A percentile compares a stretch with the other conserved stretches of the same genome.
phyloP scores from a whole-genome alignment of 2,888 invertebrate genomes.

The Minunthozetes semirufus region DNA sequence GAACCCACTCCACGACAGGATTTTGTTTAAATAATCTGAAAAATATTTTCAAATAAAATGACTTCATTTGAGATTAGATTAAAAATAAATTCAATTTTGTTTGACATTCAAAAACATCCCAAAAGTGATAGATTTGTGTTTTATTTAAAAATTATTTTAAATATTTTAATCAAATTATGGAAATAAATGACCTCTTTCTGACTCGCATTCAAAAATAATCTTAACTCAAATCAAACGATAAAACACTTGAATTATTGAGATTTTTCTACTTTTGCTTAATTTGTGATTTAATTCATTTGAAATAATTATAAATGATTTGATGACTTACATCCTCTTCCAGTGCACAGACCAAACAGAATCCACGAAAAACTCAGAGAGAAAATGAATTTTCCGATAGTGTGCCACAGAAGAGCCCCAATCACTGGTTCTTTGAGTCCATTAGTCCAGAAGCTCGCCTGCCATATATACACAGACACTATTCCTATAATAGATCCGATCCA shows the following conservation, averaged over 20 bases:
- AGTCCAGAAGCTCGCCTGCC: neutral
- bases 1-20: constrained; percentile 7
- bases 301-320: neutral
- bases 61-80: no score
- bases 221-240: no score
- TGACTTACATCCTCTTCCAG: constrained; percentile 17
- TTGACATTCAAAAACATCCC: no score
- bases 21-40: neutral
- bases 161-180: no score
- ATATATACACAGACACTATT: neutral
- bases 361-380: neutral
- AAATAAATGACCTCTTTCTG: no score
- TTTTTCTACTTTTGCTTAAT: no score
- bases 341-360: constrained; percentile 5
- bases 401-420: neutral
- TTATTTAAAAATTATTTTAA: no score
- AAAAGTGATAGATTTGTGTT: no score
- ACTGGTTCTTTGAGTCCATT: neutral
- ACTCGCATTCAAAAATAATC: no score
- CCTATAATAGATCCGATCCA: neutral
- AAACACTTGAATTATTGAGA: no score
- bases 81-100: no score
- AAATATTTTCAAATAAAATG: neutral
- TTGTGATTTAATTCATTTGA: neutral
- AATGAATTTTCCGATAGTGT: neutral